Evolutionary conservation across 2,797 vertebrate genomes (phyloP), one percentile per base, ranked within the genome.

Genomic region (Pangasius macronema): DNA sequence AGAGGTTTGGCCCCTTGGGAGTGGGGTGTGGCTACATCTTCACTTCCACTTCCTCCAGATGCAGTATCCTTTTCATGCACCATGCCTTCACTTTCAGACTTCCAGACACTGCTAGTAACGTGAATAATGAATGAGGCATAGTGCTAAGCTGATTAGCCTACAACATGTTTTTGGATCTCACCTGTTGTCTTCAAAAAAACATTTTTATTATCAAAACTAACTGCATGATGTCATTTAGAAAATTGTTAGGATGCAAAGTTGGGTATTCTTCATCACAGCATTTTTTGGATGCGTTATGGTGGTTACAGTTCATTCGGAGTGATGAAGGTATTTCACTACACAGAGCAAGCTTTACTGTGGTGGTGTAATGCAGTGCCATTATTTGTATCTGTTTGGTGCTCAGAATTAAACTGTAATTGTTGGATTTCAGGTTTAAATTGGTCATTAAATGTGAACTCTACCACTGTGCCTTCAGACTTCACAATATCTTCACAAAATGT

Each of bases 1-100:
- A 81, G 57, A 81, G 79, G 57, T 81, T 81, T 46, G 53, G 13
- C 20, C 53, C 53, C 1, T 59, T 24, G 53, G 77, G 53, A 80
- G 3, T 80, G 20, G 57, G 79, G 57, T n/a, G 36, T 61, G 79
- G 55, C 55, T 80, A 39, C 33, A 81, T 81, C 79, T 63, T 81
- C 36, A 81, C 57, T 63, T 61, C 79, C 57, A 81, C 79, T 63
- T 81, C 57, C 79, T 42, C 79, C 79, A 81, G 57, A 81, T 81
- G 57, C 57, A 16, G 79, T 81, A 61, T 81, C 33, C 33, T 42
- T 63, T 81, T 61, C 57, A 63, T 42, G 22, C 14, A 8, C 11
- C 11, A 0, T 27, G 77, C 77, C 77, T 57, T 80, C 49, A 27
- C 33, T 81, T 59, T 61, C 55, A 27, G 77, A 39, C 77, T 59